Base-by-base conservation (phyloP, 2,888 invertebrate genomes). In the Drosophila picticornis region DNA sequence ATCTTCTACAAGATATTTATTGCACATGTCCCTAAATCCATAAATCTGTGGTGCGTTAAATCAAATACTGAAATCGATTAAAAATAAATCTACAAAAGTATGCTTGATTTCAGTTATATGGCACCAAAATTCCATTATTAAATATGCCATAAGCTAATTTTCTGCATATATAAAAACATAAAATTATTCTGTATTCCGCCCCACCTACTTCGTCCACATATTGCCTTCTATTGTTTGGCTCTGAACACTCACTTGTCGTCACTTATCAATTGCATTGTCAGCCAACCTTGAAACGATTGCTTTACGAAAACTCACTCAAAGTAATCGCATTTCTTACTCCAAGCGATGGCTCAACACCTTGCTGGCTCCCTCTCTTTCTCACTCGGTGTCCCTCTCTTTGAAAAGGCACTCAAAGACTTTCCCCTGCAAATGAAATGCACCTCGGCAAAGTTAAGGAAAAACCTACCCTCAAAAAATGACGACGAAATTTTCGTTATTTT, bases 381-480 rank as follows among this genome's bases (percentile, higher is more conserved):
- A 27, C 31, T 13, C 43, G 19, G 43, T 27, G 11, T 10, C 16
- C 7, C 53, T 63, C 76, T 75, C 66, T 66, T 43, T 29, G 43
- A 16, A 52, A 50, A 40, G 9, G 2, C 34, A 63, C 81, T 78
- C 77, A 72, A 76, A 80, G 56, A 34, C 32, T 53, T 75, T 69
- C 78, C 78, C 81, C 78, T 80, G 50, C 50, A 27, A 63, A 46
- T 58, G 70, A 51, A 55, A 5, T 34, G 63, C 40, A 58, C 19
- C 34, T 48, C 51, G 46, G 10, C 16, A 57, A 72, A 78, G 83
- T 52, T 58, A 83, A 79, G 79, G 73, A 76, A 79, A 89, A 87
- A 75, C 31, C 84, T 76, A 84, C 84, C 84, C 84, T 57, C 67
- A 52, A 58, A 31, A 27, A 34, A 31, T 36, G 52, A 52, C 25